Evolutionary conservation across 2,113 vertebrate species (phyloP), one percentile per base, ranked within the genome.

Genomic region (Daboia siamensis): DNA sequence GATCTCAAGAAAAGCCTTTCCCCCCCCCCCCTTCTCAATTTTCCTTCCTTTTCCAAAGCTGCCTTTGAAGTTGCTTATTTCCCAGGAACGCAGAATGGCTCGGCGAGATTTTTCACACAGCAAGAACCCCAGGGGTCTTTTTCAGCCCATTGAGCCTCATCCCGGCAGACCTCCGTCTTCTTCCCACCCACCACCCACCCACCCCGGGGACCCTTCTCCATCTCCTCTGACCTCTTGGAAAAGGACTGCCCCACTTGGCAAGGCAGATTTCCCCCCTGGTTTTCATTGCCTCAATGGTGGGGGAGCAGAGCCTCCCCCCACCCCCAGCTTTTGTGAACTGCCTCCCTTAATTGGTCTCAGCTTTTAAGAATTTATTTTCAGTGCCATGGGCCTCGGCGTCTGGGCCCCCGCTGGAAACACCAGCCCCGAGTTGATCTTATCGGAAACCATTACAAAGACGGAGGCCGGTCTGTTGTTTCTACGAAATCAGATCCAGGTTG

Each of bases 391-490:
- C 7, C 91, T 69, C 2, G 51, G 61, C 89, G 94, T 95, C 96
- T 96, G 95, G 94, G 95, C 13, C 94, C 13, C 17, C 86, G 74
- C 95, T 95, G 96, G 93, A 94, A 96, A 95, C 93, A 94, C 64
- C 94, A 61, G 94, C 91, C 94, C 3, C 64, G 85, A 86, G 0
- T 93, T 17, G 96, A 97, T 97, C 93, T 97, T 96, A 97, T 96
- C 96, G 86, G 92, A 90, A 12, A 93, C 95, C 48, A 90, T 93
- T 89, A 84, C n/a, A 88, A 86, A 96, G 95, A 91, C 95, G 92
- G 91, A 39, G 54, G 74, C 88, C 90, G 89, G 85, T 94, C 96
- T 92, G 88, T 51, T 94, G 93, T 95, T 95, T 95, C 93, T 56
- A 20, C 51, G 96, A 97, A 97, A 97, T 93, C 84, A 93, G 95